Percentiles rank a stretch among this genome's conserved stretches.
These are phyloP conservation scores for Bungarus multicinctus DNA, from an alignment of 2,113 vertebrate species.

Conservation along the genomic window DNA sequence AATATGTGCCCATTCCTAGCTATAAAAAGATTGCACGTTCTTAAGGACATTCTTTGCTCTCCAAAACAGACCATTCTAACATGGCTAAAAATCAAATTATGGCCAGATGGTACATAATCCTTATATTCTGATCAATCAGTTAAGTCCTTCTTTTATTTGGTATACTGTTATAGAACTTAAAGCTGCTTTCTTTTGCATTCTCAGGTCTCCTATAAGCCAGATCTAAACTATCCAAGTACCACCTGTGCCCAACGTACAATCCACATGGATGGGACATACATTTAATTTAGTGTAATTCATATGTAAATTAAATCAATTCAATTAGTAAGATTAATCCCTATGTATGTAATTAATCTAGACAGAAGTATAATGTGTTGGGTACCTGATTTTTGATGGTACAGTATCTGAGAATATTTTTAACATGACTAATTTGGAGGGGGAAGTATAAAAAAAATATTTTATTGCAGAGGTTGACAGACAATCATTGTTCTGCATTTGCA, in stretches of 20 bases:
- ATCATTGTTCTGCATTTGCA: not conserved
- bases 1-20: not conserved
- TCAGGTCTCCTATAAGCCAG: not conserved
- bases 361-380: not conserved
- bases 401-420: not conserved
- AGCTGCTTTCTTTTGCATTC: not conserved
- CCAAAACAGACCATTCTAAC: not conserved
- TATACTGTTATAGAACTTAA: not conserved
- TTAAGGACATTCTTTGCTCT: not conserved
- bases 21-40: not conserved
- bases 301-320: not conserved
- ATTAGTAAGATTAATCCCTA: too few species aligned
- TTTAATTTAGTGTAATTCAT: not conserved
- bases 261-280: not conserved
- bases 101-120: not conserved
- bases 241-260: not conserved
- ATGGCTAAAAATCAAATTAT: not conserved
- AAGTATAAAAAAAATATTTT: not conserved
- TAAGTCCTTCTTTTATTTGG: not conserved
- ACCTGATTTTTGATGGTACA: not conserved
- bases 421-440: not conserved
- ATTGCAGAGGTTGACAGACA: not conserved
- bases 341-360: not conserved
- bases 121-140: not conserved
- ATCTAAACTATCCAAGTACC: not conserved